These are phyloP conservation scores for Vireo griseus DNA, from an alignment of 2,797 vertebrate genomes.

Conservation along the genomic window DNA sequence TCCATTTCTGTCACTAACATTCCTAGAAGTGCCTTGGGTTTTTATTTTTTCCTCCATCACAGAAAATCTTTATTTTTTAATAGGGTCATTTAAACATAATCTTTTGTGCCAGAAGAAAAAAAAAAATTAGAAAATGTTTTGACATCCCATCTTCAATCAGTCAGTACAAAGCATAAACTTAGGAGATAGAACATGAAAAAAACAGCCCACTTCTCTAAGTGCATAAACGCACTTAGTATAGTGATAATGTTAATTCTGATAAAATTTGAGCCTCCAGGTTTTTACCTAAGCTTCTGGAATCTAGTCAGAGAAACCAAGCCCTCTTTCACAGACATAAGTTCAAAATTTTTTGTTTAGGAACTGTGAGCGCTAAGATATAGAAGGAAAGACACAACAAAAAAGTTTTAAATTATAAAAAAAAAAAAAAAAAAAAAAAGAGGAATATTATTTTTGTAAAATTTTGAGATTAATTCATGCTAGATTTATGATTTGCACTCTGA, in stretches of 20 bases:
- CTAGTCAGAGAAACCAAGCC: background rate
- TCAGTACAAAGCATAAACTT: background rate
- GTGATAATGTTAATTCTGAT: background rate
- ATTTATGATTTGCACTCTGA: background rate
- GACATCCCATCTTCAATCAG: background rate
- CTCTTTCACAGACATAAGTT: background rate
- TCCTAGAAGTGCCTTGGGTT: background rate
- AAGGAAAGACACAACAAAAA: background rate
- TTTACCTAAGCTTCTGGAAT: background rate
- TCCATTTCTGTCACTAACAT: background rate
- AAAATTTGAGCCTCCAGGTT: background rate
- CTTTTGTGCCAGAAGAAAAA: background rate
- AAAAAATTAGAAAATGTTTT: background rate
- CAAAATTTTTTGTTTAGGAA: background rate
- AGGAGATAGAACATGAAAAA: background rate
- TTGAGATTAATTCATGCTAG: background rate
- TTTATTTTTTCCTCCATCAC: background rate
- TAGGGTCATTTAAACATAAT: background rate
- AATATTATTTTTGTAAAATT: background rate
- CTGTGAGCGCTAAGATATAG: background rate
- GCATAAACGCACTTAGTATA: background rate
- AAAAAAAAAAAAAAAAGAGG: background rate
- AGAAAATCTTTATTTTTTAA: background rate
- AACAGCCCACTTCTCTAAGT: fast-evolving
- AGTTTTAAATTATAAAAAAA: background rate